A percentile compares a stretch with the other conserved stretches of the same genome.
phyloP scores from a whole-genome alignment of 1,140 invertebrate species.

The Gonioctena quinquepunctata region DNA sequence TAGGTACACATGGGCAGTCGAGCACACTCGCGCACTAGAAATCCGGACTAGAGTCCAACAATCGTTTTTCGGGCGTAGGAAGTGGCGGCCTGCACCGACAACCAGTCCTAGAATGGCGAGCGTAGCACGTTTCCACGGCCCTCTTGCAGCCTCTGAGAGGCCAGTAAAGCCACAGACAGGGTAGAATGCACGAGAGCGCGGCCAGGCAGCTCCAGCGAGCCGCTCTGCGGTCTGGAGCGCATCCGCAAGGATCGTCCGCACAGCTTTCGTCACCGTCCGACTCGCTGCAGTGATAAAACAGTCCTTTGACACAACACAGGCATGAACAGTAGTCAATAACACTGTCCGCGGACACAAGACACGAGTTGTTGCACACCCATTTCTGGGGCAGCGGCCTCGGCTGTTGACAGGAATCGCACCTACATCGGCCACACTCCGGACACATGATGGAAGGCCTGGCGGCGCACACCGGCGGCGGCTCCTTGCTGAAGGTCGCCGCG shows the following conservation, averaged over 20 bases:
- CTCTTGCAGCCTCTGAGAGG: slow-evolving; percentile 81
- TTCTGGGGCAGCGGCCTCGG: slow-evolving; percentile 80
- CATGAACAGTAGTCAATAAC: slow-evolving; percentile 87
- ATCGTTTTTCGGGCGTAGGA: slow-evolving; percentile 62
- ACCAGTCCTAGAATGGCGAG: slow-evolving; percentile 68
- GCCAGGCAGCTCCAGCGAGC: slow-evolving; percentile 85
- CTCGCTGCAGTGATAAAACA: slow-evolving; percentile 90
- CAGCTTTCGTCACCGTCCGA: slow-evolving; percentile 69
- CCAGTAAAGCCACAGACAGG: slow-evolving; percentile 91
- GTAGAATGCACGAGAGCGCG: slow-evolving; percentile 77
- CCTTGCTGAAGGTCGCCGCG: slow-evolving; percentile 60
- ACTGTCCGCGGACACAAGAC: slow-evolving; percentile 83
- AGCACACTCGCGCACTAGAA: slow-evolving; percentile 23
- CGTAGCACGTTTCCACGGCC: slow-evolving; percentile 79
- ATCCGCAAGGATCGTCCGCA: slow-evolving; percentile 86
- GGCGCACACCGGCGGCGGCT: slow-evolving; percentile 47
- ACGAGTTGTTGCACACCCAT: slow-evolving; percentile 87
- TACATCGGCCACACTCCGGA: slow-evolving; percentile 77
- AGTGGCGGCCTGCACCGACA: slow-evolving; percentile 63
- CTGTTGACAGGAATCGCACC: slow-evolving; percentile 84
- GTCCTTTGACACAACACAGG: slow-evolving; percentile 89
- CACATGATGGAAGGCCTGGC: slow-evolving; percentile 46
- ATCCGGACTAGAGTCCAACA: slow-evolving; percentile 52
- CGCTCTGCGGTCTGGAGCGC: slow-evolving; percentile 69
- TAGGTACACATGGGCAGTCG: slow-evolving; percentile 47